phyloP scores from a whole-genome alignment of 2,888 invertebrate genomes.

The Branchellion lobata region DNA sequence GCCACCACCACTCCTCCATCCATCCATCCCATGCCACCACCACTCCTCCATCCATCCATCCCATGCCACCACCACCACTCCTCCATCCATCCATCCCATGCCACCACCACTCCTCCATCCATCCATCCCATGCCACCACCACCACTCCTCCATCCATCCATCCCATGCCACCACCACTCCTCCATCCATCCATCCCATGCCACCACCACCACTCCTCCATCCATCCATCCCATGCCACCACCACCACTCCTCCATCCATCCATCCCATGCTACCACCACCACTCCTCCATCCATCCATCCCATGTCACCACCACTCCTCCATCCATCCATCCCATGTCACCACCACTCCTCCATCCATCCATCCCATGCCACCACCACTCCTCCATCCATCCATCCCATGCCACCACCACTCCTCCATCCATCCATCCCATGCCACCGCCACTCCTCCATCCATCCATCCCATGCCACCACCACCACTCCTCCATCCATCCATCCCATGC shows the following conservation, averaged over 20 bases:
- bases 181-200: conserved; percentile 38
- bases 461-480: no score
- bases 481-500: no score
- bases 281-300: background rate
- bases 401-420: conserved; percentile 44
- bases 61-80: background rate
- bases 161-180: conserved; percentile 41
- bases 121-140: conserved; percentile 47
- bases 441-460: background rate
- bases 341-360: background rate
- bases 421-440: no score
- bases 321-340: background rate
- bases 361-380: conserved; percentile 6
- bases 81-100: conserved; percentile 5
- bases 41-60: background rate
- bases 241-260: no score
- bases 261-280: no score
- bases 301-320: no score
- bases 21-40: background rate
- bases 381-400: background rate
- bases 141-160: conserved; percentile 44
- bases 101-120: conserved; percentile 44
- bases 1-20: background rate
- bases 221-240: no score
- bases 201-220: background rate